Conservation (phyloP, 2,113 vertebrate species). For the Leptocoma aspasia region DNA sequence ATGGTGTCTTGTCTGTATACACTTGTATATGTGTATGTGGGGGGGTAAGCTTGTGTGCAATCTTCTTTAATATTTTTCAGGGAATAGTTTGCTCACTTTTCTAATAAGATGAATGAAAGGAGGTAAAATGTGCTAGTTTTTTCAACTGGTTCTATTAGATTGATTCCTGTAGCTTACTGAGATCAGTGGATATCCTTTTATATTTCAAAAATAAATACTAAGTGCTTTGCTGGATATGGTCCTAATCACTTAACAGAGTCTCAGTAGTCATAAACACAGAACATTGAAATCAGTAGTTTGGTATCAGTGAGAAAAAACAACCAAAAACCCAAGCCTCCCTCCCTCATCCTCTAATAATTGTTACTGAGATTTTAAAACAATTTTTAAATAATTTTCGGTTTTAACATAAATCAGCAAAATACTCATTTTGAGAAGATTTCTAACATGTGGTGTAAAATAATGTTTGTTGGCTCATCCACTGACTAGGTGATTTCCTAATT, state of each 20-base stretch:
- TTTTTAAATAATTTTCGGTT: accelerated
- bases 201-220: background rate
- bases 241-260: background rate
- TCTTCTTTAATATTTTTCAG: background rate
- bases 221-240: background rate
- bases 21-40: accelerated
- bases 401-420: background rate
- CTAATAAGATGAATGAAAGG: background rate
- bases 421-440: background rate
- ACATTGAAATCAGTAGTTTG: background rate
- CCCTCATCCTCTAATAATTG: background rate
- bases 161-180: background rate
- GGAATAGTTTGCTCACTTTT: background rate
- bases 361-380: background rate
- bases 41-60: background rate
- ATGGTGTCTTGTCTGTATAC: background rate
- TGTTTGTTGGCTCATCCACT: background rate
- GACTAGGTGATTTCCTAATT: background rate
- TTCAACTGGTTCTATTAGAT: background rate
- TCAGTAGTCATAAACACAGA: background rate
- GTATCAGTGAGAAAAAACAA: background rate
- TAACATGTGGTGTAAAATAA: background rate
- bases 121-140: background rate
- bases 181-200: background rate
- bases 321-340: background rate